These are phyloP conservation scores for Garrulus glandarius DNA, from an alignment of 2,797 vertebrate species.

Conservation along the genomic window DNA sequence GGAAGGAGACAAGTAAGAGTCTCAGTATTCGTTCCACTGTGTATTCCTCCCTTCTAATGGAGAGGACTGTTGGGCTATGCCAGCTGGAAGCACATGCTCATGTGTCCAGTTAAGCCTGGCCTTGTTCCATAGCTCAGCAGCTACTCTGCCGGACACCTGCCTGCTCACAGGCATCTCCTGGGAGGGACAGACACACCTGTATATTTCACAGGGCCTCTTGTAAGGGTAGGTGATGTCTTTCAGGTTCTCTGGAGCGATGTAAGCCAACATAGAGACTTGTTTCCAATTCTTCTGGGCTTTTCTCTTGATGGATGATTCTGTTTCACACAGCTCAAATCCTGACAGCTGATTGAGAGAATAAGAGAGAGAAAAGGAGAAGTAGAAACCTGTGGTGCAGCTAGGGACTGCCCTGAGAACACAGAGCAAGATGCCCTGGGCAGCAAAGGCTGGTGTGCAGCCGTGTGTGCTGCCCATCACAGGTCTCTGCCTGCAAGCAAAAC, in stretches of 20 bases:
- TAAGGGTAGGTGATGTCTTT: conserved; percentile 65
- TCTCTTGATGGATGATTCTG: conserved; percentile 82
- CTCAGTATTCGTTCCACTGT: neutral
- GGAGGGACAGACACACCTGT: conserved; percentile 78
- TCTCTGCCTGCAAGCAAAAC: neutral
- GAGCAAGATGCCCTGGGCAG: neutral
- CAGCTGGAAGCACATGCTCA: neutral
- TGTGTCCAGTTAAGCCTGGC: neutral
- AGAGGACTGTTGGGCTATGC: neutral
- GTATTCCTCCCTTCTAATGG: neutral
- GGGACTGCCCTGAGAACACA: neutral
- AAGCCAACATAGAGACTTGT: conserved; percentile 60
- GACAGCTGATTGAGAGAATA: conserved; percentile 75
- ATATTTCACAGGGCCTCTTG: conserved; percentile 83
- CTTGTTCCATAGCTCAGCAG: neutral
- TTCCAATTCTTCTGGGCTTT: neutral
- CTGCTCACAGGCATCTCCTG: neutral
- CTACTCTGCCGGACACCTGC: neutral
- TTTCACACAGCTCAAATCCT: conserved; percentile 86
- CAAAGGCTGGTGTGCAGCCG: neutral
- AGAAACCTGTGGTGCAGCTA: neutral
- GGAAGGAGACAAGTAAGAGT: conserved; percentile 52
- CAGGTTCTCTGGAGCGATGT: conserved; percentile 80
- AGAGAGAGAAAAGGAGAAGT: neutral
- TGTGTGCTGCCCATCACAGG: accelerated